Conservation (phyloP, 2,797 vertebrate species). For the Phrynocephalus guinanensis region DNA sequence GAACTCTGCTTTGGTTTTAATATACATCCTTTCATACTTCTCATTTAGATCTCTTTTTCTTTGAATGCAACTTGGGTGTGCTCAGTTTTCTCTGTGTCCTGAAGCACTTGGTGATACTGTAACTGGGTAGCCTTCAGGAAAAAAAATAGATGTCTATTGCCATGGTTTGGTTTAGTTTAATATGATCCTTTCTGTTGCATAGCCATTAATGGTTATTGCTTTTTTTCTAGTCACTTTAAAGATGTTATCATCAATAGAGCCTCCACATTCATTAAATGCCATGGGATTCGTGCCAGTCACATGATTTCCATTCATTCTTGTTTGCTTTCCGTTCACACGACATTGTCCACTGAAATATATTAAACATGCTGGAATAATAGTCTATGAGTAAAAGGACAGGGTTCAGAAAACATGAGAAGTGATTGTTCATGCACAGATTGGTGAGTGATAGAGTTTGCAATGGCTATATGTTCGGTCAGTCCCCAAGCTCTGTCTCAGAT, state of each 20-base stretch:
- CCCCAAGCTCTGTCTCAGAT: not conserved
- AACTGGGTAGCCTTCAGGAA: not conserved
- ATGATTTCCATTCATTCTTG: conserved; percentile 39
- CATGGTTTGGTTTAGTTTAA: accelerated
- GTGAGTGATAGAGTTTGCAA: not conserved
- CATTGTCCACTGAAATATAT: conserved; percentile 5
- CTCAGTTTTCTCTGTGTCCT: not conserved
- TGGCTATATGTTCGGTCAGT: not conserved
- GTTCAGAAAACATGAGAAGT: not conserved
- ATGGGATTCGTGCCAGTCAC: not conserved
- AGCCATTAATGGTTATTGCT: accelerated
- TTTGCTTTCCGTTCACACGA: conserved; percentile 1
- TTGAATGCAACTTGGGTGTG: not conserved
- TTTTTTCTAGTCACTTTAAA: not conserved
- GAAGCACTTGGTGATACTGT: not conserved
- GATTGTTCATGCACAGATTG: not conserved
- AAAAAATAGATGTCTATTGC: accelerated
- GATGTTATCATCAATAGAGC: not conserved
- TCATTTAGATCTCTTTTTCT: not conserved
- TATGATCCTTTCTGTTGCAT: accelerated
- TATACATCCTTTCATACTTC: not conserved
- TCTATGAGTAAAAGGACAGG: not conserved
- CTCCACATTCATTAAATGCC: not conserved
- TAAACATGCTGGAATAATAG: not conserved
- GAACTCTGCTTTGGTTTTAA: not conserved